Evolutionary conservation across 2,888 invertebrate genomes (phyloP), one percentile per base, ranked within the genome.

Genomic region (Dysmachus trigonus): DNA sequence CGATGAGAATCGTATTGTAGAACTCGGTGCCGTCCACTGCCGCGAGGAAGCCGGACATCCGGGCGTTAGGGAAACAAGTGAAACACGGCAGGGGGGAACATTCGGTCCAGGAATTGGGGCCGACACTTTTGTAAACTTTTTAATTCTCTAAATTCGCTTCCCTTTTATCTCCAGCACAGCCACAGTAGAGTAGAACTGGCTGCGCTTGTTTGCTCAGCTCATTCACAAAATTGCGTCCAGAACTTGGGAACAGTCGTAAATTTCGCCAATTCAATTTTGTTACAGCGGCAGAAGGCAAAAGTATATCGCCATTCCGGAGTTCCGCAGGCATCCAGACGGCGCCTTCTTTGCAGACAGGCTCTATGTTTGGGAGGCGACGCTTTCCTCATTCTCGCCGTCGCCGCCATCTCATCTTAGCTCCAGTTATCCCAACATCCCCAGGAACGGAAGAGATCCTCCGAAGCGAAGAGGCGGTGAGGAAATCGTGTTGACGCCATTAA

Each of bases 21-120:
- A 62, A 62, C 3, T 10, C 22, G 22, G 81, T 31, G n/a, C 81
- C 30, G 81, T 33, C 53, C 81, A 81, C 31, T 53, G 33, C 81
- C 22, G 53, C 22, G 18, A 81, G 53, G 53, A 81, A 81, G 18
- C 62, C 81, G 81, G 81, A 81, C 81, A 81, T 81, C 81, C 81
- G 81, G 81, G 31, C 10, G 18, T 77, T 27, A 47, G 47, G 8
- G 30, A 27, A 41, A 76, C 35, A 22, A 33, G 62, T 62, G 27
- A 62, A 62, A 62, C 27, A 22, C 22, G 30, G 79, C 27, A 22
- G 27, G 79, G 22, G 31, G 27, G 53, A 33, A 18, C 31, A 41
- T 4, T 33, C 22, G 41, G 22, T 38, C 2, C 30, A 51, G 18
- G 15, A 81, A 53, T 31, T 81, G 41, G 53, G 81, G 81, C 41